These are phyloP conservation scores for Andrena praecox DNA, from an alignment of 2,888 invertebrate species.

Conservation along the genomic window DNA sequence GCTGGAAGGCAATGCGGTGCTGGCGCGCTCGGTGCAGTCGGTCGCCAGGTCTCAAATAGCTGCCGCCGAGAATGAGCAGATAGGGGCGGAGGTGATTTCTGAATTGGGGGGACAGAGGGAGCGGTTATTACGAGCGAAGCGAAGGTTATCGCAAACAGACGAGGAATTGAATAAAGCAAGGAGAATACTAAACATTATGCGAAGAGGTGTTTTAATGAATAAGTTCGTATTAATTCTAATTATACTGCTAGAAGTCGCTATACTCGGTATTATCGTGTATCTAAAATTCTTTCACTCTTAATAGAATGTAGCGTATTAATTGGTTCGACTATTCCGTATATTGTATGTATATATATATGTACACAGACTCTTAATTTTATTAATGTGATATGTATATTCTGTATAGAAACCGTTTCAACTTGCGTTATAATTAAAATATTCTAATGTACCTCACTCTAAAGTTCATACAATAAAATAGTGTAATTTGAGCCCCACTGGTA, in stretches of 20 bases:
- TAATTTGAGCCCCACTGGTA: background rate
- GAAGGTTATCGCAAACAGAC: constrained; percentile 90
- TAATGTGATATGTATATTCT: constrained; percentile 11
- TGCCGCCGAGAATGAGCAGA: constrained; percentile 92
- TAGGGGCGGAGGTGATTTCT: constrained; percentile 91
- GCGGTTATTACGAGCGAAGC: constrained; percentile 88
- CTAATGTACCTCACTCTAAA: constrained; percentile 1
- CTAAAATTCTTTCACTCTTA: constrained; percentile 87
- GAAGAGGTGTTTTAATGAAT: constrained; percentile 90
- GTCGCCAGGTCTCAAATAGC: constrained; percentile 90
- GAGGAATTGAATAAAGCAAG: constrained; percentile 89
- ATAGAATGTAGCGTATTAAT: constrained; percentile 2
- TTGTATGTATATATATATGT: constrained; percentile 11
- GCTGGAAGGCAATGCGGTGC: constrained; percentile 86
- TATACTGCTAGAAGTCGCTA: constrained; percentile 89
- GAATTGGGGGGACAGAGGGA: constrained; percentile 92
- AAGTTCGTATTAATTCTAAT: constrained; percentile 91
- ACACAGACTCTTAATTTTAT: constrained; percentile 7
- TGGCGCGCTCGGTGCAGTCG: constrained; percentile 88
- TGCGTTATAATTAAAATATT: constrained; percentile 16
- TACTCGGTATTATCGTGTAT: constrained; percentile 88
- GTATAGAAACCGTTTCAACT: background rate
- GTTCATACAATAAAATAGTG: constrained; percentile 7
- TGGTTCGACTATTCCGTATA: background rate
- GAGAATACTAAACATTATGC: constrained; percentile 89